phyloP scores from a whole-genome alignment of 2,797 vertebrate species.

The Scolopax rusticola region DNA sequence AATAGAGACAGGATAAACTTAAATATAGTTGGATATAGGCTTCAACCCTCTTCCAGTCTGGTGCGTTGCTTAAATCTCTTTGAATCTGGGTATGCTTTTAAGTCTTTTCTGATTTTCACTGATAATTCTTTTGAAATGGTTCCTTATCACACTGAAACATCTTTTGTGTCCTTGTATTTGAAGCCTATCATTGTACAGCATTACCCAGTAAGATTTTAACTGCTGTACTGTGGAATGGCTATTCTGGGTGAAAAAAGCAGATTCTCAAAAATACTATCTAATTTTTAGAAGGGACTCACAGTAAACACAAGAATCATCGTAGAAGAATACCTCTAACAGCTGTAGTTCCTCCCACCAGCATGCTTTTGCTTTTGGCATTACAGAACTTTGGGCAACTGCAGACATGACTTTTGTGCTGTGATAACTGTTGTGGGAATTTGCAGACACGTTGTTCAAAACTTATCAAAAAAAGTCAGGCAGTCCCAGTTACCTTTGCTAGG shows the following conservation, averaged over 20 bases:
- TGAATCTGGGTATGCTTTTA: neutral
- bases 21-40: neutral
- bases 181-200: neutral
- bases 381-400: neutral
- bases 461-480: neutral
- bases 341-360: neutral
- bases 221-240: neutral
- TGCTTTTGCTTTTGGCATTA: neutral
- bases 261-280: neutral
- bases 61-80: neutral
- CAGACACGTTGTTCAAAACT: neutral
- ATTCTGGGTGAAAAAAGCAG: neutral
- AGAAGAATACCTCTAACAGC: neutral
- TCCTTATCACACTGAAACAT: neutral
- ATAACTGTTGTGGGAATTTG: neutral
- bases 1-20: neutral
- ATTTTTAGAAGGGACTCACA: neutral
- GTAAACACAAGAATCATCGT: neutral
- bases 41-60: neutral
- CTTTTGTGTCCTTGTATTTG: neutral
- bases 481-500: neutral
- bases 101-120: neutral
- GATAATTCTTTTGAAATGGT: neutral
- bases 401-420: neutral
- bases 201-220: neutral